phyloP scores from a whole-genome alignment of 92 coral and sea anemone genomes.

The Isaurus tuberculatus region DNA sequence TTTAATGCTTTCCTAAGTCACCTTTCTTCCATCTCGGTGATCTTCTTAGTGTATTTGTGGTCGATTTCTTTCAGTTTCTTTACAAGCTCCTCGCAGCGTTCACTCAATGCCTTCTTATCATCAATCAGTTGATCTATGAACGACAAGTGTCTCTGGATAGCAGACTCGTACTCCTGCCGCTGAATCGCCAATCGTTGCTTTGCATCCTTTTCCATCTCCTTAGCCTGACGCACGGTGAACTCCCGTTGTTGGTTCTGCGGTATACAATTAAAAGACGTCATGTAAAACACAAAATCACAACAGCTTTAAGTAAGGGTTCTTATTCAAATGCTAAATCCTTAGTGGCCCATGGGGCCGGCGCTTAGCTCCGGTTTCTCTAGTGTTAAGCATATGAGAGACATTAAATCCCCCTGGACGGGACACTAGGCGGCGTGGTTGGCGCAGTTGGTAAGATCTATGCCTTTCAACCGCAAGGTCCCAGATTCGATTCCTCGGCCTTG shows the following conservation, averaged over 20 bases:
- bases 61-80: slow-evolving; percentile 92
- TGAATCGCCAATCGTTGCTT: slow-evolving; percentile 87
- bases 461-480: no score
- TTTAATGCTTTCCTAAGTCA: slow-evolving; percentile 1
- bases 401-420: no score
- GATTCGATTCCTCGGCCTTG: no score
- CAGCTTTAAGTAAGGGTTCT: no score
- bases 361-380: no score
- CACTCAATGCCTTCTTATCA: slow-evolving; percentile 94
- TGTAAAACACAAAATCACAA: background rate
- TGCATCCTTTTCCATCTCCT: slow-evolving; percentile 96
- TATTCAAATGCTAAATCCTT: no score
- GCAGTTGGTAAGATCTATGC: no score
- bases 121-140: slow-evolving; percentile 98
- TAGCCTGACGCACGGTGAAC: slow-evolving; percentile 91
- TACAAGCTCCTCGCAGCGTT: slow-evolving; percentile 94
- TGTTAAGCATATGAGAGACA: no score
- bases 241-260: slow-evolving; percentile 95
- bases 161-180: slow-evolving; percentile 94
- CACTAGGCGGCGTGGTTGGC: no score
- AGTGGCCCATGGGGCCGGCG: no score
- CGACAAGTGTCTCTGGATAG: slow-evolving; percentile 95
- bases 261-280: background rate
- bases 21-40: slow-evolving; percentile 88
- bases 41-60: slow-evolving; percentile 91